phyloP scores from a whole-genome alignment of 2,797 vertebrate species.

The Tokudaia muenninki region DNA sequence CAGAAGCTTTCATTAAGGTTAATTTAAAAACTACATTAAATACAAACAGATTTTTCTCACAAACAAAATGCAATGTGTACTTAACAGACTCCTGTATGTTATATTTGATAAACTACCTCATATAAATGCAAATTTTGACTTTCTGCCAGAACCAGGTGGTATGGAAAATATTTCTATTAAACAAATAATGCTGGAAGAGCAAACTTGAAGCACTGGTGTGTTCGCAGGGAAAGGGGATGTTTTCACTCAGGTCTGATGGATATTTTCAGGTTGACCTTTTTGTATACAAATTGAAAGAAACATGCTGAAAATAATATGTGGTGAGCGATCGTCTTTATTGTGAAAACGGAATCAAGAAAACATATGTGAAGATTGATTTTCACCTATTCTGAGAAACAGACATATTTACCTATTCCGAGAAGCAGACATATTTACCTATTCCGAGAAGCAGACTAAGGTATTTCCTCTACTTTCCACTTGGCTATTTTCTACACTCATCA shows the following conservation, averaged over 20 bases:
- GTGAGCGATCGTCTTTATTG: slow-evolving; percentile 36
- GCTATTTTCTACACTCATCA: slow-evolving; percentile 52
- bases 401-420: slow-evolving; percentile 2
- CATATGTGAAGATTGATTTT: slow-evolving; percentile 24
- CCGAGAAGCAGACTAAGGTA: background rate
- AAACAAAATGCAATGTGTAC: slow-evolving; percentile 93
- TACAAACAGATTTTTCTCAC: slow-evolving; percentile 93
- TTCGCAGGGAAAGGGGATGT: slow-evolving; percentile 81
- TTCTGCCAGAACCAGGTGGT: slow-evolving; percentile 93
- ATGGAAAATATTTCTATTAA: slow-evolving; percentile 92
- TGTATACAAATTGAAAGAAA: slow-evolving; percentile 80
- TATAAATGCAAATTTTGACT: slow-evolving; percentile 94
- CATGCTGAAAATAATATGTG: slow-evolving; percentile 57
- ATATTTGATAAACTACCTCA: slow-evolving; percentile 93
- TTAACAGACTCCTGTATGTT: slow-evolving; percentile 93
- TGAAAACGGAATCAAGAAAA: slow-evolving; percentile 67
- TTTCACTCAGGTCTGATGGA: slow-evolving; percentile 83
- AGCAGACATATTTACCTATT: slow-evolving; percentile 32
- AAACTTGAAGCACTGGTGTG: slow-evolving; percentile 87
- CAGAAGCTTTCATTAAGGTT: slow-evolving; percentile 93
- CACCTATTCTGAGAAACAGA: slow-evolving; percentile 35
- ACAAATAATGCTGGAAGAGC: slow-evolving; percentile 91
- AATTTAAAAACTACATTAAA: slow-evolving; percentile 93
- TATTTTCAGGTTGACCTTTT: slow-evolving; percentile 83
- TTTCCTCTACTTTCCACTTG: background rate